Percentiles rank a stretch among this genome's conserved stretches.
These are phyloP conservation scores for Zaprionus ghesquierei DNA, from an alignment of 1,140 invertebrate genomes.

Conservation along the genomic window DNA sequence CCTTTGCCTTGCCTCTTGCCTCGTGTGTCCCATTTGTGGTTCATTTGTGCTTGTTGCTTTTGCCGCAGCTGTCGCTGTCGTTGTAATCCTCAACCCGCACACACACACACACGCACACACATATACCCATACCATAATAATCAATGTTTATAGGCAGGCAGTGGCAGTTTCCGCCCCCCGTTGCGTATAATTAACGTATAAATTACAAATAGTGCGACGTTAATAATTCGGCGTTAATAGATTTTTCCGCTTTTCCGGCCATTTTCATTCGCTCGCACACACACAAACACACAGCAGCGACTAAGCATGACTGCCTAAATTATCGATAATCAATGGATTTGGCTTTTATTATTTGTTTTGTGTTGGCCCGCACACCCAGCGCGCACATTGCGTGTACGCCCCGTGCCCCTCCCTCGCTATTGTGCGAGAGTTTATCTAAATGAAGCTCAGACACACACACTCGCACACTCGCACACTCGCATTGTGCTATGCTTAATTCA, in stretches of 20 bases:
- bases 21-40: conserved; percentile 30
- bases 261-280: conserved; percentile 61
- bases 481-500: conserved; percentile 4
- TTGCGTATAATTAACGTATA: conserved; percentile 76
- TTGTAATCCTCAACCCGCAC: neutral
- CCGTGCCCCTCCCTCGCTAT: too few relatives aligned
- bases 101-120: neutral
- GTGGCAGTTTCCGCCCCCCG: conserved; percentile 1
- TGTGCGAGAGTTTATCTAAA: conserved; percentile 63
- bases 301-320: conserved; percentile 48
- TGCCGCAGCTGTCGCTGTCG: conserved; percentile 1
- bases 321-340: conserved; percentile 78
- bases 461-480: neutral
- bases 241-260: conserved; percentile 72
- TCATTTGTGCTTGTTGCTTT: conserved; percentile 38
- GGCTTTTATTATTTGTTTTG: conserved; percentile 64
- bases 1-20: neutral
- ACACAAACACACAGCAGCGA: conserved; percentile 40
- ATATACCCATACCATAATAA: conserved; percentile 22
- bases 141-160: conserved; percentile 41
- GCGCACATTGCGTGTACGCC: conserved; percentile 30
- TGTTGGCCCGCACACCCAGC: neutral
- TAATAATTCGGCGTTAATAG: conserved; percentile 80
- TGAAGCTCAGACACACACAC: conserved; percentile 38
- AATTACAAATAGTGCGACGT: conserved; percentile 78